phyloP scores from a whole-genome alignment of 2,888 invertebrate genomes.

The Hirtodrosophila histrioides region DNA sequence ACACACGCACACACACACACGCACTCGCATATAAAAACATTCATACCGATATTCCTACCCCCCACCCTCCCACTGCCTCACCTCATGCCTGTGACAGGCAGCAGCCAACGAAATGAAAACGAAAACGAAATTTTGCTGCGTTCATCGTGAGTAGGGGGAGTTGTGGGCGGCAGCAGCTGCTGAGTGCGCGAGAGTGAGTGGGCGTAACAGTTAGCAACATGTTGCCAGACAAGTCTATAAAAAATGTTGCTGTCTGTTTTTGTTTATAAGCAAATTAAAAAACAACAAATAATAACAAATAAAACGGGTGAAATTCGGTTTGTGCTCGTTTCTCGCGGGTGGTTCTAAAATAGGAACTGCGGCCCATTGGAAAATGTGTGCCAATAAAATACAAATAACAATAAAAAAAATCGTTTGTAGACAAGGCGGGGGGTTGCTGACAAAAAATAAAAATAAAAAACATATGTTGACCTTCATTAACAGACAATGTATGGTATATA shows the following conservation, averaged over 20 bases:
- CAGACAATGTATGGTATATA: constrained; percentile 19
- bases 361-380: constrained; percentile 48
- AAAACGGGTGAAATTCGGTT: constrained; percentile 44
- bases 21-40: background rate
- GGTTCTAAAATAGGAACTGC: constrained; percentile 21
- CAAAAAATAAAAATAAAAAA: constrained; percentile 27
- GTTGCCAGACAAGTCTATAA: constrained; percentile 56
- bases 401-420: constrained; percentile 18
- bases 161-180: constrained; percentile 10
- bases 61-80: constrained; percentile 19
- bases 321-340: constrained; percentile 37
- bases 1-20: constrained; percentile 14
- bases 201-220: constrained; percentile 56
- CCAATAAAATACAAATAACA: constrained; percentile 49
- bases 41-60: background rate
- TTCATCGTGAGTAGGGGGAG: constrained; percentile 55
- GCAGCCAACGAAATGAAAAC: constrained; percentile 53
- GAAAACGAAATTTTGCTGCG: constrained; percentile 70
- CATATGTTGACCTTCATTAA: constrained; percentile 65
- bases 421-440: background rate
- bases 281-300: constrained; percentile 26
- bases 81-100: constrained; percentile 46
- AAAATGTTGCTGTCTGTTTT: constrained; percentile 36
- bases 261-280: constrained; percentile 60
- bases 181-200: constrained; percentile 33